Evolutionary conservation across 2,888 invertebrate species (phyloP).

Genomic region (Troides oblongomaculatus): DNA sequence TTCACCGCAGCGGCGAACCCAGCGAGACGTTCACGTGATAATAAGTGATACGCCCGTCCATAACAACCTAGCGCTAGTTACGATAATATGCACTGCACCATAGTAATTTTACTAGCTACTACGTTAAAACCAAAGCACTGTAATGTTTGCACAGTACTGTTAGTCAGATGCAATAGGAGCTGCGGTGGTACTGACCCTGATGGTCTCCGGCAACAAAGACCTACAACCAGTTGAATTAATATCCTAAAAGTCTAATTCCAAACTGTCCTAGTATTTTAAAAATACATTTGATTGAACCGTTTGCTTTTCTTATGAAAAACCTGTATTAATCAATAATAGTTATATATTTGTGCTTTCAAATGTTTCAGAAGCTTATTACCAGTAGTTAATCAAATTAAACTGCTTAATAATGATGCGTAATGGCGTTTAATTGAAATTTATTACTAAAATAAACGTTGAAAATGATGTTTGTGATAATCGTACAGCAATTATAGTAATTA

Average conservation of each 20-base stretch:
- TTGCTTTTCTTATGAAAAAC: background rate
- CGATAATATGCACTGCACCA: too few species aligned
- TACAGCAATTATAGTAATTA: constrained; percentile 33
- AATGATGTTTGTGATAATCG: constrained; percentile 21
- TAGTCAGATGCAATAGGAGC: too few species aligned
- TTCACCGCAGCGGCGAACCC: too few species aligned
- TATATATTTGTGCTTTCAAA: background rate
- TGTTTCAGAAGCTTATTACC: background rate
- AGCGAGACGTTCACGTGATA: too few species aligned
- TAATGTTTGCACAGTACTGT: too few species aligned
- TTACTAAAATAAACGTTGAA: constrained; percentile 24
- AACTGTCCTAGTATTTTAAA: background rate
- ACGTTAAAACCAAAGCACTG: too few species aligned
- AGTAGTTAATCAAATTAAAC: constrained; percentile 7
- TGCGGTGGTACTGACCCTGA: too few species aligned
- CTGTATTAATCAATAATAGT: background rate
- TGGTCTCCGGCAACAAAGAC: too few species aligned
- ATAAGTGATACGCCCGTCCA: too few species aligned
- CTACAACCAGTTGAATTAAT: too few species aligned
- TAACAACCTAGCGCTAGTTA: too few species aligned
- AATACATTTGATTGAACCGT: background rate
- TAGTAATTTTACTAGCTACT: too few species aligned
- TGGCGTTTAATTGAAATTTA: constrained; percentile 24
- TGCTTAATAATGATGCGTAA: constrained; percentile 8
- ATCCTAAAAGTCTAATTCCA: background rate